Evolutionary conservation across 92 coral and sea anemone species (phyloP).

Genomic region (Ricordea florida): DNA sequence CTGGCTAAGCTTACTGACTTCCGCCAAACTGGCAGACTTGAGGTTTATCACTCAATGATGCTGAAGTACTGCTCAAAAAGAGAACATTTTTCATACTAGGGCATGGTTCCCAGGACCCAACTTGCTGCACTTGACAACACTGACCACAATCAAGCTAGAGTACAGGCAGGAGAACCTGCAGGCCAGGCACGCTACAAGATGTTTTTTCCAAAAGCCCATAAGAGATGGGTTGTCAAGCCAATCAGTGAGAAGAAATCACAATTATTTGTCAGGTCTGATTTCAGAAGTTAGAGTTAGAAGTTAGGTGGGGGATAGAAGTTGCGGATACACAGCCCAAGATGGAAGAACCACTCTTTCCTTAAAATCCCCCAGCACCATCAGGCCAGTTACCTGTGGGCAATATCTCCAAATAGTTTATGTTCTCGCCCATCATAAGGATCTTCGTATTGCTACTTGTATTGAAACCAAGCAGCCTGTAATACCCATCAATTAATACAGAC

Average conservation of each 20-base stretch:
- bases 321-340: constrained; percentile 64
- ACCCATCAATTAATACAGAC: constrained; percentile 35
- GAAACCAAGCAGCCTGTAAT: constrained; percentile 30
- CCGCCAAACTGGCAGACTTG: constrained; percentile 59
- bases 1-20: constrained; percentile 57
- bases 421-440: constrained; percentile 30
- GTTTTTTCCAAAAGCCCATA: constrained; percentile 23
- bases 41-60: constrained; percentile 61
- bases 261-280: constrained; percentile 27
- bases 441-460: constrained; percentile 39
- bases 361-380: constrained; percentile 63
- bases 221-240: constrained; percentile 22
- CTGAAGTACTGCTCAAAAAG: constrained; percentile 63
- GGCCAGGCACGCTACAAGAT: constrained; percentile 16
- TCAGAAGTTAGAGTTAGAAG: constrained; percentile 25
- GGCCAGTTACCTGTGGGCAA: constrained; percentile 34
- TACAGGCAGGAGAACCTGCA: constrained; percentile 17
- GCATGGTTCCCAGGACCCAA: constrained; percentile 56
- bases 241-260: constrained; percentile 41
- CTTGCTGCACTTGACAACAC: constrained; percentile 63
- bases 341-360: constrained; percentile 61
- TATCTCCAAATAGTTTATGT: constrained; percentile 25
- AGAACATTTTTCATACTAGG: constrained; percentile 45
- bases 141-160: constrained; percentile 37
- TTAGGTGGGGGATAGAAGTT: constrained; percentile 63